Evolutionary conservation across 2,888 invertebrate species (phyloP).

Genomic region (Tachystola acroxantha): DNA sequence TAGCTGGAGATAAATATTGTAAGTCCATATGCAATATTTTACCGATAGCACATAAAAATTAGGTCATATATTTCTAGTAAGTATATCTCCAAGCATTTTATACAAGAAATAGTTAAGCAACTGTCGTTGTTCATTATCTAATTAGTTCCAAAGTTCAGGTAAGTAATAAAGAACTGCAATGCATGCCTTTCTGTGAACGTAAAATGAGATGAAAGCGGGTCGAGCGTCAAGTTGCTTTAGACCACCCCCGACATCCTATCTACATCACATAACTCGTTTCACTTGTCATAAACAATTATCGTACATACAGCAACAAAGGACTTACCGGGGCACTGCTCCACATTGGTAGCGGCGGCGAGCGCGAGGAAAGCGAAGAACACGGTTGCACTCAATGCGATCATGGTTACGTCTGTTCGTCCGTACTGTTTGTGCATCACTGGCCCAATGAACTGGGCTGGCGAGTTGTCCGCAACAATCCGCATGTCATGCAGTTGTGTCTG

Average conservation of each 20-base stretch:
- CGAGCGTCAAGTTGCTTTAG: slow-evolving; percentile 42
- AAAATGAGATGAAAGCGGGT: slow-evolving; percentile 47
- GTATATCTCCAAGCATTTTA: no score
- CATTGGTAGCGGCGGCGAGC: slow-evolving; percentile 42
- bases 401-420: slow-evolving; percentile 34
- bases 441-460: no score
- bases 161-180: neutral
- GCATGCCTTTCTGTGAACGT: slow-evolving; percentile 11
- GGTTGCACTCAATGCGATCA: slow-evolving; percentile 44
- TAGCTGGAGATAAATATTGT: no score
- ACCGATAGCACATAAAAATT: no score
- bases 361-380: slow-evolving; percentile 43
- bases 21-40: no score
- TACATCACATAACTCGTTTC: neutral
- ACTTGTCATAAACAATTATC: neutral
- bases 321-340: slow-evolving; percentile 59
- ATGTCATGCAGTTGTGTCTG: neutral
- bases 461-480: neutral
- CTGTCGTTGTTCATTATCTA: no score
- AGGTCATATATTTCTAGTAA: no score
- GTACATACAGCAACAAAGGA: slow-evolving; percentile 6
- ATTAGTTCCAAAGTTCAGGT: neutral
- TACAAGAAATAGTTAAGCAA: no score
- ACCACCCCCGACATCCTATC: neutral
- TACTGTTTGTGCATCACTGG: neutral